These are phyloP conservation scores for Catostylus mosaicus DNA, from an alignment of 30 jellyfish, hydroid and myxozoan genomes.

Conservation along the genomic window DNA sequence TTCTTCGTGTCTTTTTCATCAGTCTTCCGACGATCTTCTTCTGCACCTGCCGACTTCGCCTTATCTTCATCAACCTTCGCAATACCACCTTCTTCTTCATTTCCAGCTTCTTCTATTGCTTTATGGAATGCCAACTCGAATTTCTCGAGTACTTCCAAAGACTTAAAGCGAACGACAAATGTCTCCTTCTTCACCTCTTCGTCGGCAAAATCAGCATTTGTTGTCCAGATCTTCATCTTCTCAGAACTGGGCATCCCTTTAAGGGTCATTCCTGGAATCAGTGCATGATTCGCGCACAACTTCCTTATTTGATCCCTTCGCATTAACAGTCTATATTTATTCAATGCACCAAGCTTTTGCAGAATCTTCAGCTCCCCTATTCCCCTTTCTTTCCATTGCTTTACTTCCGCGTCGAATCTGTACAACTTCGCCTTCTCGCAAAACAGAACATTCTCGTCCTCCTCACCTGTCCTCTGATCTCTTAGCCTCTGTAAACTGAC, in stretches of 20 bases:
- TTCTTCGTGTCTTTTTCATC: neutral
- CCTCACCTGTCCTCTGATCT: slow-evolving; percentile 65
- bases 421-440: slow-evolving; percentile 62
- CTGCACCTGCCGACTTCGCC: neutral
- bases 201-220: slow-evolving; percentile 78
- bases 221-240: slow-evolving; percentile 79
- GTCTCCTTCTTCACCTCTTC: slow-evolving; percentile 71
- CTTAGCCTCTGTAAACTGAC: slow-evolving; percentile 25
- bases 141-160: slow-evolving; percentile 32
- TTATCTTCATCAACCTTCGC: neutral
- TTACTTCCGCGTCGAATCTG: slow-evolving; percentile 57
- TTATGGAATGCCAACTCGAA: slow-evolving; percentile 45
- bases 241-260: slow-evolving; percentile 51
- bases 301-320: slow-evolving; percentile 79
- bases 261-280: slow-evolving; percentile 63
- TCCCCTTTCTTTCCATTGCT: slow-evolving; percentile 85
- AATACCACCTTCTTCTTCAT: neutral
- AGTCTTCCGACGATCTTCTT: neutral
- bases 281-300: slow-evolving; percentile 69
- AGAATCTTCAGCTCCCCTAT: slow-evolving; percentile 65
- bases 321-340: slow-evolving; percentile 57
- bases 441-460: slow-evolving; percentile 43
- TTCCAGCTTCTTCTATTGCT: slow-evolving; percentile 6
- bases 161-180: slow-evolving; percentile 78
- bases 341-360: neutral